These are phyloP conservation scores for Epizoanthus scotinus DNA, from an alignment of 92 coral and sea anemone species.

Conservation along the genomic window DNA sequence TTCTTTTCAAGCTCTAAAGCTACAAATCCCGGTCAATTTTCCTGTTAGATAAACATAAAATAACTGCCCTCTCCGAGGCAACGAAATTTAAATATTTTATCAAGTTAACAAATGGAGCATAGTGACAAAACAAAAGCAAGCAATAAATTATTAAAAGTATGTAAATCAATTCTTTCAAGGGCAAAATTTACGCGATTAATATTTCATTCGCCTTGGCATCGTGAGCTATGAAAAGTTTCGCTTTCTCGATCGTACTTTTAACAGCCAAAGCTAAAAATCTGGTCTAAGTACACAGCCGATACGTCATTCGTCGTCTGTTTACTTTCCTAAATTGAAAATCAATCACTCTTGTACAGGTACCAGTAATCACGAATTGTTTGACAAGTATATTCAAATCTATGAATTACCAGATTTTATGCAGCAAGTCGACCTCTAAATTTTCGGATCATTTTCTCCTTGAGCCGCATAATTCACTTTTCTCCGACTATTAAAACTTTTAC, in stretches of 20 bases:
- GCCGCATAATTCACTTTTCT: slow-evolving; percentile 34
- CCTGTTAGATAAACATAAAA: slow-evolving; percentile 74
- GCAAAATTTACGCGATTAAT: slow-evolving; percentile 85
- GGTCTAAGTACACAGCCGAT: background rate
- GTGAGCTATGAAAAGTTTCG: slow-evolving; percentile 42
- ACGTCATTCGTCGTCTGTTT: slow-evolving; percentile 13
- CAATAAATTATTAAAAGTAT: slow-evolving; percentile 82
- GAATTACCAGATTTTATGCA: slow-evolving; percentile 21
- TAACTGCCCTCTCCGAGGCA: slow-evolving; percentile 75
- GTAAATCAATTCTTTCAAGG: slow-evolving; percentile 93
- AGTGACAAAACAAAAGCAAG: slow-evolving; percentile 68
- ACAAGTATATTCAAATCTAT: slow-evolving; percentile 11
- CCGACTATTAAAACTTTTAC: slow-evolving; percentile 4
- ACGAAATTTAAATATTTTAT: slow-evolving; percentile 96
- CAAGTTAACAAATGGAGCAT: slow-evolving; percentile 90
- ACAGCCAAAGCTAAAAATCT: slow-evolving; percentile 36
- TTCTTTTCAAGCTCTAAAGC: slow-evolving; percentile 23
- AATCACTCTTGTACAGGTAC: slow-evolving; percentile 55
- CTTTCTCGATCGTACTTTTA: slow-evolving; percentile 48
- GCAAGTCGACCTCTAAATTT: slow-evolving; percentile 23
- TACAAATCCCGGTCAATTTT: slow-evolving; percentile 56
- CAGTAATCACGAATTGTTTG: slow-evolving; percentile 42
- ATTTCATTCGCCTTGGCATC: slow-evolving; percentile 84
- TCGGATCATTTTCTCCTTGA: background rate
- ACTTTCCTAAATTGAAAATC: slow-evolving; percentile 36